Percentiles rank a stretch among this genome's conserved stretches.
Conservation (phyloP, 2,888 invertebrate species). For the Andrena chrysosceles region DNA sequence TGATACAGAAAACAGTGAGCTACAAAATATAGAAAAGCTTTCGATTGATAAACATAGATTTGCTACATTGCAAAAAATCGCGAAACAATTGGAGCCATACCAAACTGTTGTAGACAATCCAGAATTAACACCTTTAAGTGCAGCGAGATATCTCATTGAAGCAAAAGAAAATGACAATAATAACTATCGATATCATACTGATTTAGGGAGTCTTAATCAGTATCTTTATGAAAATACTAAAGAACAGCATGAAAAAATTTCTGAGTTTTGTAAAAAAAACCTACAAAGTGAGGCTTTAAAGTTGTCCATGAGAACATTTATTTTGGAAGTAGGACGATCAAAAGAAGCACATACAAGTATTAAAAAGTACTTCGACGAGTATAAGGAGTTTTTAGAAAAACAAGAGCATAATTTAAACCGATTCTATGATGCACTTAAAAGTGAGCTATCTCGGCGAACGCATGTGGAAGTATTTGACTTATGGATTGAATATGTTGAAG, state of each 20-base stretch:
- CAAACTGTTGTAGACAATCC: not conserved
- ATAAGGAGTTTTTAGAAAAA: slow-evolving; percentile 4
- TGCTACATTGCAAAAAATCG: slow-evolving; percentile 18
- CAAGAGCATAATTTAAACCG: not conserved
- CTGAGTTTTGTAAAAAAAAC: not conserved
- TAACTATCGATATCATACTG: not conserved
- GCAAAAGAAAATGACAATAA: not conserved
- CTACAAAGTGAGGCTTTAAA: not conserved
- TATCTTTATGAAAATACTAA: not conserved
- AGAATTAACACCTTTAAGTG: slow-evolving; percentile 5
- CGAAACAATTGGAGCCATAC: slow-evolving; percentile 11
- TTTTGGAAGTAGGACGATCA: slow-evolving; percentile 3
- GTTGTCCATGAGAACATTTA: not conserved
- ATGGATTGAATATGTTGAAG: no score
- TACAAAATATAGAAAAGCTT: not conserved
- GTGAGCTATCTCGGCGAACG: not conserved
- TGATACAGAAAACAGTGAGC: not conserved
- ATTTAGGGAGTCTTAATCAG: slow-evolving; percentile 2
- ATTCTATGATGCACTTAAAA: slow-evolving; percentile 2
- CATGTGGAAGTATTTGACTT: no score
- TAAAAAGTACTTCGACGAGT: slow-evolving; percentile 4
- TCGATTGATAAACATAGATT: slow-evolving; percentile 9
- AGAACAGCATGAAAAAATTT: not conserved
- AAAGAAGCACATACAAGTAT: not conserved
- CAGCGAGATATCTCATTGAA: slow-evolving; percentile 17